phyloP scores from a whole-genome alignment of 2,888 invertebrate species.

The Ptychoptera contaminata region DNA sequence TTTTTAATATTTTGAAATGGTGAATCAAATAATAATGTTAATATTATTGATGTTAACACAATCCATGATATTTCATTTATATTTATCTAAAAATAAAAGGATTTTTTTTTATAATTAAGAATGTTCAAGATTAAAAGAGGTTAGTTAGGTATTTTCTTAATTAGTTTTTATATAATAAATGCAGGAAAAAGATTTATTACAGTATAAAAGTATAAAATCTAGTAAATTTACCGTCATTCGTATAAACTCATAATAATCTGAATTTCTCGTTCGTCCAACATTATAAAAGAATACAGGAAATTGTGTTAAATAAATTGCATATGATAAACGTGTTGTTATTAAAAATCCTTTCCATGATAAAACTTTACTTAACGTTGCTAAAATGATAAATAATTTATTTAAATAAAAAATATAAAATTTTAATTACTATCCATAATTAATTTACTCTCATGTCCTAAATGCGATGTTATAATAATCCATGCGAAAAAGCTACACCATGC shows the following conservation, averaged over 20 bases:
- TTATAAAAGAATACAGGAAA: conserved; percentile 57
- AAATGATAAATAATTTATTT: conserved; percentile 13
- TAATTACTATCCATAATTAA: conserved; percentile 1
- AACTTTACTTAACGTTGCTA: conserved; percentile 37
- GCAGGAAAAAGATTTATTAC: neutral
- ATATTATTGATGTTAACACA: conserved; percentile 34
- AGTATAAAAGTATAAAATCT: too few relatives aligned
- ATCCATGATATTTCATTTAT: conserved; percentile 42
- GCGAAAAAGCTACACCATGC: conserved; percentile 49
- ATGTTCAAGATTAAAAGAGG: neutral
- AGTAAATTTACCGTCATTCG: conserved; percentile 34
- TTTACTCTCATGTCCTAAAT: conserved; percentile 42
- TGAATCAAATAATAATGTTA: conserved; percentile 47
- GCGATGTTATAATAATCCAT: conserved; percentile 50
- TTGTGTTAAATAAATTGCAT: conserved; percentile 52
- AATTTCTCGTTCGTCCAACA: conserved; percentile 42
- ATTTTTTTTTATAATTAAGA: conserved; percentile 1
- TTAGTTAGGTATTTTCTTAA: conserved; percentile 1
- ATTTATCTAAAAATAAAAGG: conserved; percentile 36
- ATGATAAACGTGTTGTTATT: conserved; percentile 50
- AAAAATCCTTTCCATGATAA: conserved; percentile 45
- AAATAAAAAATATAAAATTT: conserved; percentile 3
- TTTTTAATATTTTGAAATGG: conserved; percentile 54
- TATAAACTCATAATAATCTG: conserved; percentile 41
- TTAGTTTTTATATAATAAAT: neutral